These are phyloP conservation scores for Neoniphon sammara DNA, from an alignment of 2,797 vertebrate species.

Conservation along the genomic window DNA sequence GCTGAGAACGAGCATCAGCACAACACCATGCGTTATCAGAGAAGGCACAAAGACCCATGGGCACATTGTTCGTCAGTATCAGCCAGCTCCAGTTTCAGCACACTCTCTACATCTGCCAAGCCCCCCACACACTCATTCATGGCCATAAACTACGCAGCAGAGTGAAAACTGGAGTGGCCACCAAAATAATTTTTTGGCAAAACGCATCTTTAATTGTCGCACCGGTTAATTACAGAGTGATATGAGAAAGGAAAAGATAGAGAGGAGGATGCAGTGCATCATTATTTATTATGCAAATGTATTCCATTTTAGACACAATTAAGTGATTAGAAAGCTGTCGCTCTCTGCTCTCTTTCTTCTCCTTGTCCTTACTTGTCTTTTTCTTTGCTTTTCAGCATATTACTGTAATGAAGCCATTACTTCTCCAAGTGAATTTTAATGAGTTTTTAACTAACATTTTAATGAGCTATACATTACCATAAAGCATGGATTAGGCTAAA, in stretches of 20 bases:
- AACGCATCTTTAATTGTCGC: constrained; percentile 86
- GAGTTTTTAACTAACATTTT: constrained; percentile 97
- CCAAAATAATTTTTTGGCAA: constrained; percentile 81
- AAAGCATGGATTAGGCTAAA: constrained; percentile 91
- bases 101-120: constrained; percentile 58
- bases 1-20: constrained; percentile 64
- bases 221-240: constrained; percentile 85
- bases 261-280: constrained; percentile 78
- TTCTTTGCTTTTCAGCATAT: constrained; percentile 88
- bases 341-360: constrained; percentile 82
- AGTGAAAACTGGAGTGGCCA: constrained; percentile 74
- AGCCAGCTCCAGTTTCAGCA: constrained; percentile 72
- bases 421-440: constrained; percentile 93
- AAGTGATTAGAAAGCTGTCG: constrained; percentile 91
- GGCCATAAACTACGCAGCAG: constrained; percentile 68
- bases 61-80: constrained; percentile 77
- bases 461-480: constrained; percentile 95
- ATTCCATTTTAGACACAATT: constrained; percentile 91
- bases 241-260: constrained; percentile 77
- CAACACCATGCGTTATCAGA: constrained; percentile 74
- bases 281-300: constrained; percentile 91
- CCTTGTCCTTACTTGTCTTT: constrained; percentile 80
- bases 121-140: constrained; percentile 44
- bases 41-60: constrained; percentile 72
- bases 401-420: constrained; percentile 95